Base-by-base conservation (phyloP, 1,140 invertebrate species). In the Phocides pigmalion region DNA sequence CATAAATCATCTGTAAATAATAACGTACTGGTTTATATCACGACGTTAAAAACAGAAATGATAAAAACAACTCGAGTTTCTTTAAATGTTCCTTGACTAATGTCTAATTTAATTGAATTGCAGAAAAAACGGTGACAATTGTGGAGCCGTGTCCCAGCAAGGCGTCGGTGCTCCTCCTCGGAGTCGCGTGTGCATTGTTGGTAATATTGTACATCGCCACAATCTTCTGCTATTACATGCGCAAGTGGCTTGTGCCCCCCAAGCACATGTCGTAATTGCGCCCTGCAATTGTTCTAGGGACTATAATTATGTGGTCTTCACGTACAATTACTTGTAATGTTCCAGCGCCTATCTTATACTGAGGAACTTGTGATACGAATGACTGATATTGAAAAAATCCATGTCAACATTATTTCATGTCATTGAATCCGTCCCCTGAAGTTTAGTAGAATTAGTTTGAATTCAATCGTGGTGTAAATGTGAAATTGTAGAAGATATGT, bases 131-230 rank as follows among this genome's bases (percentile, higher is more conserved):
- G 25, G 95, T 97, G 49, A 96, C 96, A 47, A 96, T 97, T 46
- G 94, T 97, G 44, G 96, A 97, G 81, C 96, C 96, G 2, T 98
- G 97, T 84, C 97, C 97, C 15, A 98, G 97, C 61, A 97, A 97
- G 87, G 96, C 96, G 15, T 98, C 97, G 3, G 96, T 98, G 1
- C 87, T 98, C 42, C 95, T 97, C 1, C 89, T 98, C 41, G 96
- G 96, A 51, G 96, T 98, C 0, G 97, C 97, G 39, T 98, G 97
- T 84, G 97, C 96, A 35, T 93, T 98, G 32, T 93, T 98, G 62
- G 94, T 98, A 35, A 93, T 98, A n/a, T 94, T 98, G 12, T 98
- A 98, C 91, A 95, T 97, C 75, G 96, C 95, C 54, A 98, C 96
- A 17, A 93, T 97, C 68, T 97, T 97, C 93, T 97, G 95, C 86